Evolutionary conservation across 92 coral and sea anemone species (phyloP).

Genomic region (Porites lobata): DNA sequence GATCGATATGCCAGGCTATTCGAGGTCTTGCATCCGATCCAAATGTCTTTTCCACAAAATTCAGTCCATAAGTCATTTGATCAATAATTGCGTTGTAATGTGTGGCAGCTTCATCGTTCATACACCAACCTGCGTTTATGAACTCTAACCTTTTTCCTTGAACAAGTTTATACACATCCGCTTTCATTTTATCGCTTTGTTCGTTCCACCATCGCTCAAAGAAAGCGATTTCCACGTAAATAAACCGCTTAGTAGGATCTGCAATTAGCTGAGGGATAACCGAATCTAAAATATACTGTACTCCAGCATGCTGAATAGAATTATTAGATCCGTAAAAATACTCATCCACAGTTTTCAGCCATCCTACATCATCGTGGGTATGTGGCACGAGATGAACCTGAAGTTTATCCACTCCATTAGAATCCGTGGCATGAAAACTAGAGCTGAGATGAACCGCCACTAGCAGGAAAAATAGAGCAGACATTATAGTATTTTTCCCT

Average conservation of each 20-base stretch:
- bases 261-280: constrained; percentile 91
- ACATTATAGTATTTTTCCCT: neutral
- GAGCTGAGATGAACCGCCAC: constrained; percentile 23
- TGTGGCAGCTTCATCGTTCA: constrained; percentile 97
- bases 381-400: constrained; percentile 94
- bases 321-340: constrained; percentile 92
- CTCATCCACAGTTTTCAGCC: constrained; percentile 96
- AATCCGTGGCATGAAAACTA: constrained; percentile 51
- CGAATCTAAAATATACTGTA: constrained; percentile 96
- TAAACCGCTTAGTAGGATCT: constrained; percentile 79
- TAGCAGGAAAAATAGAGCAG: constrained; percentile 8
- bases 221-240: constrained; percentile 97
- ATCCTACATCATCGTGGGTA: constrained; percentile 97
- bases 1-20: constrained; percentile 97
- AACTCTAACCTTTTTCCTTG: constrained; percentile 82
- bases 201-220: constrained; percentile 96
- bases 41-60: constrained; percentile 89
- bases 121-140: constrained; percentile 98
- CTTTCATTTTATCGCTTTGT: constrained; percentile 71
- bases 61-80: constrained; percentile 96
- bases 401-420: constrained; percentile 39
- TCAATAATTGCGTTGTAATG: constrained; percentile 97
- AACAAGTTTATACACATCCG: constrained; percentile 82
- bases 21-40: constrained; percentile 93
- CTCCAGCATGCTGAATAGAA: constrained; percentile 95